Evolutionary conservation across 2,113 vertebrate genomes (phyloP).

Genomic region (Murina feae): DNA sequence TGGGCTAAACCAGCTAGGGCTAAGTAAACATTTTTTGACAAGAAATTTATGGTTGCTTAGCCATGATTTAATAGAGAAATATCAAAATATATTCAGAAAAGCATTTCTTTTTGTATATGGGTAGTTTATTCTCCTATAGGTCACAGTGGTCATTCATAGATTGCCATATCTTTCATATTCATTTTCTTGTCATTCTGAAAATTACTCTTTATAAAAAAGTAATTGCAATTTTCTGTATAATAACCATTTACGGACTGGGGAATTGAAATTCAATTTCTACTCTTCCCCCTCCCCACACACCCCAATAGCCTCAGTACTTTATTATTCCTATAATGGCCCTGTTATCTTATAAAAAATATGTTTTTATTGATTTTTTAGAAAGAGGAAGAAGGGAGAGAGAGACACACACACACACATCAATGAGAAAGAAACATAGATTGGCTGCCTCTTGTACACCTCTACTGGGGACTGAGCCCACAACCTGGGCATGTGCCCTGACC

Average conservation of each 20-base stretch:
- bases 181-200: constrained; percentile 3
- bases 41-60: not conserved
- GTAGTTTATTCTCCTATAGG: not conserved
- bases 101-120: not conserved
- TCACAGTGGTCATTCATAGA: not conserved
- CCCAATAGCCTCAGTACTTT: not conserved
- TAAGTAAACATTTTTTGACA: not conserved
- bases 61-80: constrained; percentile 7
- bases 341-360: too few relatives aligned
- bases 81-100: not conserved
- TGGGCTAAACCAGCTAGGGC: too few relatives aligned
- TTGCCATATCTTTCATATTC: not conserved
- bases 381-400: not conserved
- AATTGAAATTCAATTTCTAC: not conserved
- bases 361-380: too few relatives aligned
- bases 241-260: not conserved
- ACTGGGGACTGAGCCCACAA: too few relatives aligned
- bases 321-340: not conserved
- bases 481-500: too few relatives aligned
- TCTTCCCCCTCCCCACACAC: not conserved
- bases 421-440: too few relatives aligned
- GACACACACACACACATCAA: too few relatives aligned
- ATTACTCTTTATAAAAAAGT: not conserved
- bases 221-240: not conserved
- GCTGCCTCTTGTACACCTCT: too few relatives aligned